A percentile compares a stretch with the other conserved stretches of the same genome.
These are phyloP conservation scores for Stigmatopora argus DNA, from an alignment of 2,113 vertebrate genomes.

Conservation along the genomic window DNA sequence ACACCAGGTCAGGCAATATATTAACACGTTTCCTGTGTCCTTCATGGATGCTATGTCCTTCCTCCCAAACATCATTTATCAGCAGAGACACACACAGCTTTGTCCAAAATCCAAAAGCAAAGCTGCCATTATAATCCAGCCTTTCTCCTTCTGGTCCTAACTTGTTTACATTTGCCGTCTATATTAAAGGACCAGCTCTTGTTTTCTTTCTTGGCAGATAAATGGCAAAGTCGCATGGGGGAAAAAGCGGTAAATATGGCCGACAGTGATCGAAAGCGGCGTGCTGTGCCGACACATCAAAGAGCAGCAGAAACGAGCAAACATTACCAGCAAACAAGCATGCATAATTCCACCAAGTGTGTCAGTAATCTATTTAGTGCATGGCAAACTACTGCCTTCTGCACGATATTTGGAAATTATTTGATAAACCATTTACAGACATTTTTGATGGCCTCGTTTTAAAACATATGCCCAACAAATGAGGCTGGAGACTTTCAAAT, in stretches of 20 bases:
- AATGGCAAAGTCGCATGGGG: not conserved
- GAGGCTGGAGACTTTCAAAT: no score
- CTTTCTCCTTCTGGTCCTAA: constrained; percentile 4
- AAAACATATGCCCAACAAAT: no score
- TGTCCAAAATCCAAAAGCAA: constrained; percentile 4
- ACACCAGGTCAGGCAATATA: constrained; percentile 20
- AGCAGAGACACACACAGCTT: constrained; percentile 36
- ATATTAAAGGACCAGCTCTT: constrained; percentile 11
- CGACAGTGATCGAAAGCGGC: not conserved
- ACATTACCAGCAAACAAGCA: constrained; percentile 3
- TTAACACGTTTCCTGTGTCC: constrained; percentile 27
- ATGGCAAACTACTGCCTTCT: constrained; percentile 7
- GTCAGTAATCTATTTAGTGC: constrained; percentile 24
- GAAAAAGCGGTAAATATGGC: not conserved
- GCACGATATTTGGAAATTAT: not conserved
- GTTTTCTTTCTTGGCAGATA: constrained; percentile 7
- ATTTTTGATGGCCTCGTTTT: no score
- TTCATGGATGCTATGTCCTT: constrained; percentile 46
- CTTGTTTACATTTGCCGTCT: constrained; percentile 1
- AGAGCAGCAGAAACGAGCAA: constrained; percentile 17
- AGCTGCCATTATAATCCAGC: constrained; percentile 42
- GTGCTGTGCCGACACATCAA: constrained; percentile 6
- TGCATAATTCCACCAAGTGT: not conserved
- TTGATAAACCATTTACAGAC: no score
- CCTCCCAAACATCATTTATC: constrained; percentile 38